Evolutionary conservation across 2,797 vertebrate genomes (phyloP).

Genomic region (Hippocampus kuda): DNA sequence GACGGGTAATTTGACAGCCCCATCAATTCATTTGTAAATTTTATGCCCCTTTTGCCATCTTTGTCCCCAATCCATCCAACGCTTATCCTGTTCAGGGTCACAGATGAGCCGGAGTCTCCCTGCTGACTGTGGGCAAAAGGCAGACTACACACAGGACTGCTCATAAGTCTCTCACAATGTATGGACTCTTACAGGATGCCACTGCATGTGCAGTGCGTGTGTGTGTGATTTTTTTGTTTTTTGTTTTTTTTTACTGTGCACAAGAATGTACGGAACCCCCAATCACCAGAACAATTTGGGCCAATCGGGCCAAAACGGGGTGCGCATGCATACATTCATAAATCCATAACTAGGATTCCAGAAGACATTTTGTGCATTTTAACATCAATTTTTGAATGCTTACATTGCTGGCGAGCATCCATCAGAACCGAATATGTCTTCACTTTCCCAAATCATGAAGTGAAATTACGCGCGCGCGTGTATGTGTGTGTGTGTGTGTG

Average conservation of each 20-base stretch:
- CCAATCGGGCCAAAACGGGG: neutral
- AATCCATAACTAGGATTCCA: neutral
- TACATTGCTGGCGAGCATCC: neutral
- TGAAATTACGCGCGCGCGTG: neutral
- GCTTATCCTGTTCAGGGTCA: too few relatives aligned
- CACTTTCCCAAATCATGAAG: neutral
- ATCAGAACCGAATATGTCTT: conserved; percentile 3
- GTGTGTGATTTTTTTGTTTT: neutral
- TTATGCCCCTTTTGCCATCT: neutral
- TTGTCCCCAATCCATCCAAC: too few relatives aligned
- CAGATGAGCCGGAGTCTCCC: neutral
- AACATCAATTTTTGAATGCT: conserved; percentile 1
- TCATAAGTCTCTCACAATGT: too few relatives aligned
- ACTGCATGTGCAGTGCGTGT: too few relatives aligned
- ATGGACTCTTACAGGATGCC: too few relatives aligned
- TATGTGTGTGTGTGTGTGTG: too few relatives aligned
- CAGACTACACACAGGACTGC: too few relatives aligned
- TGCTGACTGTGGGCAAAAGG: too few relatives aligned
- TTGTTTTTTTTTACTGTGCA: neutral
- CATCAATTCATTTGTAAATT: neutral
- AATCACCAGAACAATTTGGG: neutral
- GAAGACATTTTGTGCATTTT: neutral
- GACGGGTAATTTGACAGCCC: neutral
- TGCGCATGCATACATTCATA: neutral
- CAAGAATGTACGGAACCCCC: neutral